Base-by-base conservation (phyloP, 1,140 invertebrate genomes). In the Heliothis subflexa region DNA sequence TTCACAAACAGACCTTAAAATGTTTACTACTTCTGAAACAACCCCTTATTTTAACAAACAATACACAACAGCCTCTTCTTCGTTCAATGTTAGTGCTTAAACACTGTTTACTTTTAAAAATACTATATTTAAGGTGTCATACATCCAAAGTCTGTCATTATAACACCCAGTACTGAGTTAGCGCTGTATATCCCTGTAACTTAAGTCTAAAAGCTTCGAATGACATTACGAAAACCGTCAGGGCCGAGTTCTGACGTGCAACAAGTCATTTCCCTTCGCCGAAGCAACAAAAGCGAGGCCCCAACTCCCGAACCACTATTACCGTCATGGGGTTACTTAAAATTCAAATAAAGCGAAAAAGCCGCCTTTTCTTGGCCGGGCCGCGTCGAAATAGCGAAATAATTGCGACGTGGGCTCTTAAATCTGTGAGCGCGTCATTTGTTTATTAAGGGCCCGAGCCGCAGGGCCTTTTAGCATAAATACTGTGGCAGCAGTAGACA, bases 381-480 rank as follows among this genome's bases (percentile, higher is more conserved):
- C 79, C 84, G 84, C 88, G 85, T 89, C 82, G 84, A 86, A 89
- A 90, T 90, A 90, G 88, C 82, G 81, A 92, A 92, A 92, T 92
- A 92, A 90, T 92, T 91, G 90, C 90, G 82, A 84, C 83, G 85
- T 76, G 70, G 78, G 82, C 78, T 82, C 86, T 90, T 92, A 91
- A 90, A 89, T 92, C 88, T 81, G 81, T 68, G 78, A 61, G 77
- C 81, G 83, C 88, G 87, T 91, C 90, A 91, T 91, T 91, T 90
- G 90, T 91, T 91, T 91, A 91, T 91, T 92, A 91, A 90, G 86
- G 86, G 82, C 81, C 83, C 73, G 73, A 83, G 86, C 87, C 85
- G 85, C 84, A 76, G 82, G 83, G 82, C 87, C 84, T 86, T 88
- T 92, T 91, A 91, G 86, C 90, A 90, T 92, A 92, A 91, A 89